Percentiles rank a stretch among this genome's conserved stretches.
Evolutionary conservation across 2,113 vertebrate species (phyloP).

Genomic region (Corydoras sp.): DNA sequence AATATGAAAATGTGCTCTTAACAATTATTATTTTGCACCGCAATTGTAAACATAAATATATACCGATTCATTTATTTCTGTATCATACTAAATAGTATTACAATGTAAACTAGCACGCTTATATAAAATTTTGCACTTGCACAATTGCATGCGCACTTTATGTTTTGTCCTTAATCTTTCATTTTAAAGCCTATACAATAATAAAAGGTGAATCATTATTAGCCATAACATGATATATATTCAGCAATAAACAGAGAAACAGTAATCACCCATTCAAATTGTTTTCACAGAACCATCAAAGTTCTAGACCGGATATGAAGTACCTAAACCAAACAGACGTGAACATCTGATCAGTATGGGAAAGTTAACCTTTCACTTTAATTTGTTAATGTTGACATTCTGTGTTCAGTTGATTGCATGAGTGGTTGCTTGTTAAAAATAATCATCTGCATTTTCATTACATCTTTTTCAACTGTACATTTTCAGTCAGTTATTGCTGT

Average conservation of each 20-base stretch:
- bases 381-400: conserved; percentile 15
- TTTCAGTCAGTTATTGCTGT: not conserved
- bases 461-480: not conserved
- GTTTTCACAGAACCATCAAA: too few species aligned
- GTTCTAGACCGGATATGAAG: not conserved
- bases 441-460: not conserved
- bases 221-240: not conserved
- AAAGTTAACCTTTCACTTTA: conserved; percentile 15
- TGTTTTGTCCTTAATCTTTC: too few species aligned
- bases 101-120: too few species aligned
- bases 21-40: too few species aligned
- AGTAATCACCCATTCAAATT: not conserved
- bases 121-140: too few species aligned
- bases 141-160: too few species aligned
- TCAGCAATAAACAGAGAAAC: not conserved
- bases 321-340: not conserved
- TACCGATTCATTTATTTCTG: too few species aligned
- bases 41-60: too few species aligned
- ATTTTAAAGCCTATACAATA: too few species aligned
- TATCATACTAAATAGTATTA: too few species aligned
- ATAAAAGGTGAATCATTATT: not conserved
- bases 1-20: too few species aligned
- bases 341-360: not conserved
- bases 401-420: not conserved
- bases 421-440: not conserved